A percentile compares a stretch with the other conserved stretches of the same genome.
Conservation (phyloP, 2,888 invertebrate genomes). For the Pterobdella sp. region DNA sequence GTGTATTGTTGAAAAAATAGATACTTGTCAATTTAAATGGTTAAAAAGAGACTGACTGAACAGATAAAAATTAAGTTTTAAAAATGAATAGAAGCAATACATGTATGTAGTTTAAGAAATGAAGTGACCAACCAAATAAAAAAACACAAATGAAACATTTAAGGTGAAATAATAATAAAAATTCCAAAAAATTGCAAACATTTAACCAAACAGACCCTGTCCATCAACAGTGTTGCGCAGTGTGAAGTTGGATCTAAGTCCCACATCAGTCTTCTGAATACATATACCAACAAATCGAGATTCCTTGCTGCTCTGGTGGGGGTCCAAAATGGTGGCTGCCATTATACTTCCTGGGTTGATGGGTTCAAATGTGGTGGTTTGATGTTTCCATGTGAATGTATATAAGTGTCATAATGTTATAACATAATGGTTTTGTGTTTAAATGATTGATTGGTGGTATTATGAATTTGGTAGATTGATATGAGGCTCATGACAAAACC, state of each 20-base stretch:
- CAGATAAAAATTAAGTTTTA: background rate
- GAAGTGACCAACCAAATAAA: background rate
- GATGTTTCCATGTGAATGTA: background rate
- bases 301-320: slow-evolving; percentile 72
- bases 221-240: slow-evolving; percentile 87
- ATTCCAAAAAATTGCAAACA: background rate
- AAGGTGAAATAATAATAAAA: background rate
- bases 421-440: too few relatives aligned
- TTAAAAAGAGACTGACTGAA: background rate
- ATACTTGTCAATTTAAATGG: background rate
- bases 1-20: slow-evolving; percentile 33
- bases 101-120: background rate
- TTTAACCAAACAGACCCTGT: slow-evolving; percentile 56
- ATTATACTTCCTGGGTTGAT: slow-evolving; percentile 66
- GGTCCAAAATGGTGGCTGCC: slow-evolving; percentile 77
- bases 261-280: slow-evolving; percentile 72
- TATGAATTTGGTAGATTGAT: too few relatives aligned
- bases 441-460: too few relatives aligned
- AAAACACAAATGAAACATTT: background rate
- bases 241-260: slow-evolving; percentile 74
- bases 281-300: slow-evolving; percentile 85
- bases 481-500: background rate
- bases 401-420: background rate
- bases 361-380: background rate
- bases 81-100: background rate